Evolutionary conservation across 2,888 invertebrate species (phyloP).

Genomic region (Auanema sp.): DNA sequence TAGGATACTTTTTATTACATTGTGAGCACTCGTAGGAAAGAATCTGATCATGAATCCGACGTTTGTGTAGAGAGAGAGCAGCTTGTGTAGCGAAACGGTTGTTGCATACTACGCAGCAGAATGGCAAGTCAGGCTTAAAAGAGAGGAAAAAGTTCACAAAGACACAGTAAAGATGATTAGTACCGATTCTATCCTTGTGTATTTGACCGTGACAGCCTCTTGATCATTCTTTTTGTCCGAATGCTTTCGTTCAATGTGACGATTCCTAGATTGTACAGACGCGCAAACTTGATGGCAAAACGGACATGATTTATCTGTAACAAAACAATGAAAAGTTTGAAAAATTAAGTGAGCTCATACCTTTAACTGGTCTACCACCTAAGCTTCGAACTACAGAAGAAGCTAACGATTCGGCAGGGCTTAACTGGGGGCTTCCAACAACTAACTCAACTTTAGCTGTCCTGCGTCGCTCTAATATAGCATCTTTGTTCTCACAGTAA

Average conservation of each 20-base stretch:
- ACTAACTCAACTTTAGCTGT: slow-evolving; percentile 8
- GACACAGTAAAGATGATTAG: neutral
- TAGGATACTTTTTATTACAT: slow-evolving; percentile 28
- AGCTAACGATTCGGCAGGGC: neutral
- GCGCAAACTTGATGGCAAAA: slow-evolving; percentile 34
- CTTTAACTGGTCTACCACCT: slow-evolving; percentile 10
- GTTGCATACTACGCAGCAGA: slow-evolving; percentile 33
- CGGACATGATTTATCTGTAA: slow-evolving; percentile 31
- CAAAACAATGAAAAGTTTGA: neutral
- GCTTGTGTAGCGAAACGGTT: slow-evolving; percentile 34
- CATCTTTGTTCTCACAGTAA: slow-evolving; percentile 34
- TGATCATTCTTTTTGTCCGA: slow-evolving; percentile 29
- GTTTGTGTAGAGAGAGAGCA: slow-evolving; percentile 25
- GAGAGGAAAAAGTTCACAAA: neutral
- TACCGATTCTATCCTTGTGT: slow-evolving; percentile 34
- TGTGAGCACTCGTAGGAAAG: slow-evolving; percentile 17
- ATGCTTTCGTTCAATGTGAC: slow-evolving; percentile 39
- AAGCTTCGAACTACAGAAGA: neutral
- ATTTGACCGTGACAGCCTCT: slow-evolving; percentile 22
- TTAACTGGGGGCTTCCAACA: neutral
- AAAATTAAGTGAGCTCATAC: neutral
- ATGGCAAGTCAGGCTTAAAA: slow-evolving; percentile 37
- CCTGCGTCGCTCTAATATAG: slow-evolving; percentile 17
- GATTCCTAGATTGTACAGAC: slow-evolving; percentile 34
- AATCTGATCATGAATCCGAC: slow-evolving; percentile 25